Evolutionary conservation across 2,113 vertebrate genomes (phyloP).

Genomic region (Cyphotilapia sp.): DNA sequence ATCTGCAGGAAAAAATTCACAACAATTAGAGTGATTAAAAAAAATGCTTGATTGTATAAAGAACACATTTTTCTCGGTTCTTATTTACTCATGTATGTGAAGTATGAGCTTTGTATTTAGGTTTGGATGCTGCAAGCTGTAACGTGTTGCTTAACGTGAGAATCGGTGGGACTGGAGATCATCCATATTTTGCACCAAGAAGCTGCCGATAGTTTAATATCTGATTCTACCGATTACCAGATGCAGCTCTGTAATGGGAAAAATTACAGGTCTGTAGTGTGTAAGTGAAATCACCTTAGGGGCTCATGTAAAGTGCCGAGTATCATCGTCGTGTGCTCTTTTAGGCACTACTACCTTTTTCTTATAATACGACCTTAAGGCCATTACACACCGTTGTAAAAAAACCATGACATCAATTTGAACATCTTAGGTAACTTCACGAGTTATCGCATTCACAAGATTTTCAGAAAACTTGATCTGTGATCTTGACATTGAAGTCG

Average conservation of each 20-base stretch:
- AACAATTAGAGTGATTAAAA: not conserved
- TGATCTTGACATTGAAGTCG: not conserved
- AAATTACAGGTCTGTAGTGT: not conserved
- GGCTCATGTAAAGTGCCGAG: not conserved
- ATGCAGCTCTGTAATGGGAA: not conserved
- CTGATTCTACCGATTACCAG: not conserved
- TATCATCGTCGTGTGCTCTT: not conserved
- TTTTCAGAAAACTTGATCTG: not conserved
- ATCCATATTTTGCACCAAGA: not conserved
- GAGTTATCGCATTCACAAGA: not conserved
- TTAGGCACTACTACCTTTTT: not conserved
- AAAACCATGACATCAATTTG: not conserved
- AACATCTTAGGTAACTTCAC: not conserved
- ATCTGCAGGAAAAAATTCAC: not conserved
- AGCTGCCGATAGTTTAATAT: not conserved
- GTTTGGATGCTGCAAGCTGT: not conserved
- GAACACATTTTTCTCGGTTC: not conserved
- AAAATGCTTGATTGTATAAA: not conserved
- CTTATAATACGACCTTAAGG: not conserved
- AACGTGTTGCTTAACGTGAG: not conserved
- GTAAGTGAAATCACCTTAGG: not conserved
- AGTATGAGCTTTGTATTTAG: not conserved
- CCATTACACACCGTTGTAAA: not conserved
- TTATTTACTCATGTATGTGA: not conserved
- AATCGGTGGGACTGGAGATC: not conserved